phyloP scores from a whole-genome alignment of 2,113 vertebrate genomes.

The Aspidoscelis tigris region DNA sequence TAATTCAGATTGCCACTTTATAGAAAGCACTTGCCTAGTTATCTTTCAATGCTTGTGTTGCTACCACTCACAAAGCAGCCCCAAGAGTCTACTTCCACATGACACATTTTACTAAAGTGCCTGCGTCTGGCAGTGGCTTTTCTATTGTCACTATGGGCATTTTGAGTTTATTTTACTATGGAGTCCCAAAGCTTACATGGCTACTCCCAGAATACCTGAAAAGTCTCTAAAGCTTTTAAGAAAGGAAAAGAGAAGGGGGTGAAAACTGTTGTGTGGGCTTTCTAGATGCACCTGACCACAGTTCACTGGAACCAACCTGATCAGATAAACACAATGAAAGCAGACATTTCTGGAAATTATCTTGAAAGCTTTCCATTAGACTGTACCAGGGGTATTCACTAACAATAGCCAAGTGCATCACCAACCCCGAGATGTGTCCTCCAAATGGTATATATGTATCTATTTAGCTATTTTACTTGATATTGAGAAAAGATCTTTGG shows the following conservation, averaged over 20 bases:
- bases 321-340: conserved; percentile 85
- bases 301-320: conserved; percentile 82
- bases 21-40: conserved; percentile 60
- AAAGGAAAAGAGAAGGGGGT: conserved; percentile 3
- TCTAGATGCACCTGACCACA: conserved; percentile 76
- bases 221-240: conserved; percentile 80
- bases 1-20: conserved; percentile 5
- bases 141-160: conserved; percentile 76
- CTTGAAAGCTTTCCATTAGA: conserved; percentile 99
- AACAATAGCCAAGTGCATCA: conserved; percentile 76
- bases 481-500: conserved; percentile 46
- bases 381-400: conserved; percentile 79
- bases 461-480: conserved; percentile 59
- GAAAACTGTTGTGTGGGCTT: conserved; percentile 68
- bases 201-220: conserved; percentile 76
- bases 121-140: conserved; percentile 71
- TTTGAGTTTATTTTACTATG: conserved; percentile 80
- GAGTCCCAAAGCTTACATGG: conserved; percentile 73
- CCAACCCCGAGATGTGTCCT: conserved; percentile 48
- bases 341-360: conserved; percentile 80
- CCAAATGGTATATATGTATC: conserved; percentile 49
- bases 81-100: conserved; percentile 69
- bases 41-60: conserved; percentile 60
- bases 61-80: conserved; percentile 68
- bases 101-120: conserved; percentile 79